Conservation (phyloP, 2,113 vertebrate genomes). For the Rhegmatorhina hoffmannsi region DNA sequence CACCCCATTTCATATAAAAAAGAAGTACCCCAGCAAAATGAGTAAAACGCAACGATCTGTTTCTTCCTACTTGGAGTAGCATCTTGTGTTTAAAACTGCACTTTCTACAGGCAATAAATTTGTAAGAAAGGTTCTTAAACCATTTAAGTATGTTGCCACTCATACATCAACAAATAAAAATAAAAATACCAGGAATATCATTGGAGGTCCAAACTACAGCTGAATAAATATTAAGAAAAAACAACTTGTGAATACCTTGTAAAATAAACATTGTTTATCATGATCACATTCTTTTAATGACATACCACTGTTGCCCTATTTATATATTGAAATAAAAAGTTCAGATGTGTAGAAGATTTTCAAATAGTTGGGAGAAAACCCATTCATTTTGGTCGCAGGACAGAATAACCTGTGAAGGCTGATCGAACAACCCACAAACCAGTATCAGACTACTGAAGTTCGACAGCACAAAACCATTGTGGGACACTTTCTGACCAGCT, state of each 20-base stretch:
- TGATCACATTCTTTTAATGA: background rate
- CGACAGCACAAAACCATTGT: background rate
- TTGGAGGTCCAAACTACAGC: background rate
- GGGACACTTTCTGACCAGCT: background rate
- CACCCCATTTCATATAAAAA: background rate
- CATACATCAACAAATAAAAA: background rate
- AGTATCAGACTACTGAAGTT: background rate
- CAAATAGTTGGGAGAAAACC: background rate
- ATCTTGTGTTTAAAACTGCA: background rate
- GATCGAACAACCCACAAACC: background rate
- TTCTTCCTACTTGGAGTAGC: background rate
- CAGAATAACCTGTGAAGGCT: background rate
- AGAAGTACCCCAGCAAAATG: background rate
- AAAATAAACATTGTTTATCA: background rate
- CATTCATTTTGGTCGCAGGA: background rate
- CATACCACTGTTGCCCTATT: accelerated
- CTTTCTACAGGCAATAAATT: background rate
- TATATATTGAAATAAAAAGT: background rate
- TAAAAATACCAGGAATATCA: background rate
- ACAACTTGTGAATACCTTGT: background rate
- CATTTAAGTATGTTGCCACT: background rate
- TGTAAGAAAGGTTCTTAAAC: background rate
- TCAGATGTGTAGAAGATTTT: background rate
- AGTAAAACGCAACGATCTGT: background rate
- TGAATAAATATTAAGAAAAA: background rate